phyloP scores from a whole-genome alignment of 2,888 invertebrate species.

The Protonemura montana region DNA sequence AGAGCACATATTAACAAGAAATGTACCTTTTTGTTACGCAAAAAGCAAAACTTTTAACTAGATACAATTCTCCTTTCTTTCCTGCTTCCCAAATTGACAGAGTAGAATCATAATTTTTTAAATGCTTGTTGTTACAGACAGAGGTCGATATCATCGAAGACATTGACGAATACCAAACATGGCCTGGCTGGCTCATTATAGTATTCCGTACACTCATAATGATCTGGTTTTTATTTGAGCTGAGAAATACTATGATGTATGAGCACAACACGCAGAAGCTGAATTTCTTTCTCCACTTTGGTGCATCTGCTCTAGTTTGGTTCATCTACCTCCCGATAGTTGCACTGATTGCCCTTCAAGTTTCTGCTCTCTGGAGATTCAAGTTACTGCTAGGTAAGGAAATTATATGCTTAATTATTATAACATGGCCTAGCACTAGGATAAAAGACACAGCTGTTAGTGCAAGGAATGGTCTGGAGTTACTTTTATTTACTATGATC shows the following conservation, averaged over 20 bases:
- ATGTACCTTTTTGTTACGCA: too few relatives aligned
- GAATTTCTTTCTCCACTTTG: conserved; percentile 94
- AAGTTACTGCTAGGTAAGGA: conserved; percentile 87
- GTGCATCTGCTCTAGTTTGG: conserved; percentile 97
- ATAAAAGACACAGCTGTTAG: too few relatives aligned
- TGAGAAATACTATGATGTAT: conserved; percentile 79
- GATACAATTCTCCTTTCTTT: too few relatives aligned
- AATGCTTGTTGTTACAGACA: conserved; percentile 68
- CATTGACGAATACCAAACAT: conserved; percentile 96
- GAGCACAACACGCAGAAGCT: conserved; percentile 84
- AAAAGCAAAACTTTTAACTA: too few relatives aligned
- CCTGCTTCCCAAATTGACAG: too few relatives aligned
- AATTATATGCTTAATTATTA: neutral
- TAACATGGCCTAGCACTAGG: too few relatives aligned
- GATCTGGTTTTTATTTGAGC: conserved; percentile 73
- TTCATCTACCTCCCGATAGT: conserved; percentile 96
- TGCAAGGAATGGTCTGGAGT: too few relatives aligned
- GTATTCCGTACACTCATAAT: conserved; percentile 85
- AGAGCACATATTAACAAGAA: too few relatives aligned
- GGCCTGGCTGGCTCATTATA: conserved; percentile 96
- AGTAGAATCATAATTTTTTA: neutral
- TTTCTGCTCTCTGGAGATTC: conserved; percentile 94
- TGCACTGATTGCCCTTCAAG: conserved; percentile 90
- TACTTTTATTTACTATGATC: too few relatives aligned
- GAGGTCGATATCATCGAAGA: conserved; percentile 96